Conservation (phyloP, 2,113 vertebrate genomes). For the Gallinago jamesoni region DNA sequence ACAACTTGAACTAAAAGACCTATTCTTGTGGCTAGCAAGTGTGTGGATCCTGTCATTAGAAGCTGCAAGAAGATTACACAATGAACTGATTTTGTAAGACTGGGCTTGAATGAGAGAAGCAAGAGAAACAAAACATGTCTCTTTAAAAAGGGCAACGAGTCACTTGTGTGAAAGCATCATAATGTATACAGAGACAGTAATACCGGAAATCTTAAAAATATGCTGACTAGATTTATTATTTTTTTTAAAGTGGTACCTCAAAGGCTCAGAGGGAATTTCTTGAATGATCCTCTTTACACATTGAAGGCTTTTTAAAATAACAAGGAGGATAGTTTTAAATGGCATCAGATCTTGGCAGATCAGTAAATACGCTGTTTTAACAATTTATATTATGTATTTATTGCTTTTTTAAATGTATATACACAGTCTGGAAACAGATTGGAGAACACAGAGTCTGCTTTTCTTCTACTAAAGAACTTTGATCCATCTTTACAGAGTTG, state of each 20-base stretch:
- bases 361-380: not conserved
- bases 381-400: not conserved
- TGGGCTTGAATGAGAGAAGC: not conserved
- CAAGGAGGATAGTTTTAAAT: not conserved
- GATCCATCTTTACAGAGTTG: not conserved
- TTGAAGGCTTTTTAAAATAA: not conserved
- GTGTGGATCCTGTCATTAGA: not conserved
- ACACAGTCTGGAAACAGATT: not conserved
- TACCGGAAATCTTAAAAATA: not conserved
- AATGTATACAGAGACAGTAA: not conserved
- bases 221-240: not conserved
- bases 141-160: not conserved
- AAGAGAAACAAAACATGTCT: not conserved
- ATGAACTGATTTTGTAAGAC: not conserved
- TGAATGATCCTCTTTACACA: not conserved
- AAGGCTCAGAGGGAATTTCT: not conserved
- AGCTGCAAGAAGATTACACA: not conserved
- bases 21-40: not conserved
- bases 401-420: not conserved
- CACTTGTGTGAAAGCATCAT: not conserved
- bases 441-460: not conserved
- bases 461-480: not conserved
- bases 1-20: not conserved
- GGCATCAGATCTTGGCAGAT: not conserved
- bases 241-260: not conserved